Percentiles rank a stretch among this genome's conserved stretches.
Evolutionary conservation across 1,140 invertebrate species (phyloP).

Genomic region (Cyphomyrmex costatus): DNA sequence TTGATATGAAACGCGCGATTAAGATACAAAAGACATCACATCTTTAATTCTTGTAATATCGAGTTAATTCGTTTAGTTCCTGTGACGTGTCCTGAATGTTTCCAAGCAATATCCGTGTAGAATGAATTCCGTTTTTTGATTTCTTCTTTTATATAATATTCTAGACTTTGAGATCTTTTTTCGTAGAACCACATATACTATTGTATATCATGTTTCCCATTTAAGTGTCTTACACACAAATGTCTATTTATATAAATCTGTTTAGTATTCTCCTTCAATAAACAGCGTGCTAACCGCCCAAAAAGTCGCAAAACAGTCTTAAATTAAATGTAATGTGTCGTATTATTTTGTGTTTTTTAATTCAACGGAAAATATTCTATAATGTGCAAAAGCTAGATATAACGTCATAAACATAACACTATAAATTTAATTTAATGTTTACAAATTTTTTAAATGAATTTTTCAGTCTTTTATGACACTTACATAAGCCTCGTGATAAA

Average conservation of each 20-base stretch:
- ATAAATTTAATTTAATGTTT: neutral
- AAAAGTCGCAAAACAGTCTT: constrained; percentile 10
- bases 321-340: constrained; percentile 26
- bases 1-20: neutral
- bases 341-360: constrained; percentile 12
- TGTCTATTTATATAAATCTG: constrained; percentile 6
- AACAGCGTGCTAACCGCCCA: constrained; percentile 44
- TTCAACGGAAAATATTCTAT: neutral
- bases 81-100: constrained; percentile 34
- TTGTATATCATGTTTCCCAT: constrained; percentile 13
- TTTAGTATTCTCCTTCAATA: constrained; percentile 16
- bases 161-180: constrained; percentile 21
- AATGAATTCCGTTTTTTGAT: constrained; percentile 4
- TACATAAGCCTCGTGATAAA: neutral
- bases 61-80: constrained; percentile 5
- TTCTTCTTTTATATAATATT: neutral
- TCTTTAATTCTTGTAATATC: constrained; percentile 38
- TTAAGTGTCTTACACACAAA: constrained; percentile 31
- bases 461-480: neutral
- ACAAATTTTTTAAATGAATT: neutral
- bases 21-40: constrained; percentile 21
- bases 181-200: constrained; percentile 27
- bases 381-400: constrained; percentile 25
- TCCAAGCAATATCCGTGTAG: constrained; percentile 1
- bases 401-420: neutral